Evolutionary conservation across 2,113 vertebrate genomes (phyloP).

Genomic region (Casuarius casuarius): DNA sequence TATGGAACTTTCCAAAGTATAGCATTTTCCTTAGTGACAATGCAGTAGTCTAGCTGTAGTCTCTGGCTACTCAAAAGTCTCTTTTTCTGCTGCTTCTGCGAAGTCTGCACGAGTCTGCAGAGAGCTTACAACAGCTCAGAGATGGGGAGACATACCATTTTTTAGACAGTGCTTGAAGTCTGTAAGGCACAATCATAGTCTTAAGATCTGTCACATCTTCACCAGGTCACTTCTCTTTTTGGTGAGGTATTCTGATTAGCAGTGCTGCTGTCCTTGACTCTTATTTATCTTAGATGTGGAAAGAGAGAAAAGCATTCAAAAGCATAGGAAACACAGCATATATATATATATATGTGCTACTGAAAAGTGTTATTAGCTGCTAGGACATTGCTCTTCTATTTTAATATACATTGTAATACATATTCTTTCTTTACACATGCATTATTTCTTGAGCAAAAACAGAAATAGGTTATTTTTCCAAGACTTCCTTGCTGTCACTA

Average conservation of each 20-base stretch:
- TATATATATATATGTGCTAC: not conserved
- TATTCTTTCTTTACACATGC: not conserved
- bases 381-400: rapidly evolving
- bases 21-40: not conserved
- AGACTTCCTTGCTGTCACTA: conserved; percentile 9
- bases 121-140: not conserved
- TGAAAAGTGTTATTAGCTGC: not conserved
- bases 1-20: not conserved
- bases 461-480: not conserved
- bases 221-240: not conserved
- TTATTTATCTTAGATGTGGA: not conserved
- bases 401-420: not conserved
- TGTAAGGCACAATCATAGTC: not conserved
- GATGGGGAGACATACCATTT: not conserved
- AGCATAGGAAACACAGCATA: rapidly evolving
- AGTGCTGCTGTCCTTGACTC: not conserved
- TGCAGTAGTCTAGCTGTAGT: rapidly evolving
- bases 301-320: not conserved
- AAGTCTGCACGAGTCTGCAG: not conserved
- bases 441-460: not conserved
- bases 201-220: rapidly evolving
- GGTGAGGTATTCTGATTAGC: rapidly evolving
- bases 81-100: not conserved
- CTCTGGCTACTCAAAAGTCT: not conserved
- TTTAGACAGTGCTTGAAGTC: not conserved